These are phyloP conservation scores for Asobara japonica DNA, from an alignment of 1,140 invertebrate genomes.

Conservation along the genomic window DNA sequence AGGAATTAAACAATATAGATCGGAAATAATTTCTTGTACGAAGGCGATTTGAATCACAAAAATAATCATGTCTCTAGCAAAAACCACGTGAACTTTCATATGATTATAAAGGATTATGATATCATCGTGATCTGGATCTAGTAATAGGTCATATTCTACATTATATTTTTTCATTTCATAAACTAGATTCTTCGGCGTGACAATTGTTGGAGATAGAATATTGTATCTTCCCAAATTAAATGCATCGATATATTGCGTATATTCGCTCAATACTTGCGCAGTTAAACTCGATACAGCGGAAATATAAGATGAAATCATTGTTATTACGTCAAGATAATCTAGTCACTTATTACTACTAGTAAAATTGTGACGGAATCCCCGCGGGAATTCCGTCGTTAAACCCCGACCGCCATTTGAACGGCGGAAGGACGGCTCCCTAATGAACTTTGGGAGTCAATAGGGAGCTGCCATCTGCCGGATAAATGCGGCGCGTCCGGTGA, in stretches of 20 bases:
- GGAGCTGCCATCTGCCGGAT: too few species aligned
- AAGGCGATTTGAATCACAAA: neutral
- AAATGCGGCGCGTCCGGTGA: too few species aligned
- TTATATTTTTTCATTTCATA: slow-evolving; percentile 45
- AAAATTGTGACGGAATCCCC: too few species aligned
- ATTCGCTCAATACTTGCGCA: slow-evolving; percentile 43
- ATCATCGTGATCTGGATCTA: neutral
- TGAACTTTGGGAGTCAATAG: too few species aligned
- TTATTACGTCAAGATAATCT: neutral
- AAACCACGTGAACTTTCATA: neutral
- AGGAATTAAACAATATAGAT: neutral
- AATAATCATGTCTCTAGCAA: neutral
- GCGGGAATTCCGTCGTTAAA: too few species aligned
- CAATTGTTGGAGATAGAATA: slow-evolving; percentile 47
- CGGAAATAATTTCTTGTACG: neutral
- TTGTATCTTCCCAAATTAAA: slow-evolving; percentile 48
- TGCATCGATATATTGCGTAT: slow-evolving; percentile 41
- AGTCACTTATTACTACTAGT: neutral
- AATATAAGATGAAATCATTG: slow-evolving; percentile 1
- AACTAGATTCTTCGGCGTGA: slow-evolving; percentile 42
- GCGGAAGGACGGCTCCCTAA: too few species aligned
- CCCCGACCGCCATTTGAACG: too few species aligned
- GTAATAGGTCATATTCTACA: slow-evolving; percentile 24
- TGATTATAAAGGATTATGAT: neutral
- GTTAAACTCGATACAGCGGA: slow-evolving; percentile 32